Conservation (phyloP, 1,140 invertebrate species). For the Leptopilina boulardi region DNA sequence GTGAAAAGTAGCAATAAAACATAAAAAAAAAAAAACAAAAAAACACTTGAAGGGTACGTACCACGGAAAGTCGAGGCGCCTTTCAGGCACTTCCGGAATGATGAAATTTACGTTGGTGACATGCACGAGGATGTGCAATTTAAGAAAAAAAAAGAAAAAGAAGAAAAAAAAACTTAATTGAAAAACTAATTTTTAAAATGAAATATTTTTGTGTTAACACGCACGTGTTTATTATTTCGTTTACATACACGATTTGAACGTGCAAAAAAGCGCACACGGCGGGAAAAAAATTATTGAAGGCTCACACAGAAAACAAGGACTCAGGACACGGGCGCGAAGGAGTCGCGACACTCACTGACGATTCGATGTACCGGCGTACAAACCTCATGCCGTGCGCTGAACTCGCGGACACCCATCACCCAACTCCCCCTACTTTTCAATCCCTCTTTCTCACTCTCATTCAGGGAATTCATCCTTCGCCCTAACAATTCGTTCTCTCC, state of each 20-base stretch:
- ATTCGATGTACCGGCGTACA: slow-evolving; percentile 60
- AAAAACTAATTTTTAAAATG: neutral
- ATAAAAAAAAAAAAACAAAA: neutral
- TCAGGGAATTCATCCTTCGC: slow-evolving; percentile 17
- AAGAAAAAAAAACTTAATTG: neutral
- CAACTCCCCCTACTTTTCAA: slow-evolving; percentile 40
- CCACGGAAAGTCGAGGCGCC: slow-evolving; percentile 16
- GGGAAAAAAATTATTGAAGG: slow-evolving; percentile 34
- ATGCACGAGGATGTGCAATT: neutral
- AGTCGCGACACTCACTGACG: slow-evolving; percentile 70
- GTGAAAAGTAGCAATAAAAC: slow-evolving; percentile 23
- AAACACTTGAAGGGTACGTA: slow-evolving; percentile 28
- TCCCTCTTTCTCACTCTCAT: slow-evolving; percentile 43
- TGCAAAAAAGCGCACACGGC: slow-evolving; percentile 31
- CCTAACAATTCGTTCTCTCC: neutral
- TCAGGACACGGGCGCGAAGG: slow-evolving; percentile 61
- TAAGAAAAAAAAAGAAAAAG: neutral
- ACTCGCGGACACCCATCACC: slow-evolving; percentile 52
- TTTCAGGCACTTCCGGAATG: slow-evolving; percentile 1
- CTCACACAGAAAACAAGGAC: slow-evolving; percentile 24
- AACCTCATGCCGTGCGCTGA: slow-evolving; percentile 64
- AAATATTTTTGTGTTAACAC: too few relatives aligned
- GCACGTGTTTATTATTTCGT: neutral
- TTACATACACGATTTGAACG: slow-evolving; percentile 35
- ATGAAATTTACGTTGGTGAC: neutral